phyloP scores from a whole-genome alignment of 2,113 vertebrate genomes.

The Festucalex cinctus region DNA sequence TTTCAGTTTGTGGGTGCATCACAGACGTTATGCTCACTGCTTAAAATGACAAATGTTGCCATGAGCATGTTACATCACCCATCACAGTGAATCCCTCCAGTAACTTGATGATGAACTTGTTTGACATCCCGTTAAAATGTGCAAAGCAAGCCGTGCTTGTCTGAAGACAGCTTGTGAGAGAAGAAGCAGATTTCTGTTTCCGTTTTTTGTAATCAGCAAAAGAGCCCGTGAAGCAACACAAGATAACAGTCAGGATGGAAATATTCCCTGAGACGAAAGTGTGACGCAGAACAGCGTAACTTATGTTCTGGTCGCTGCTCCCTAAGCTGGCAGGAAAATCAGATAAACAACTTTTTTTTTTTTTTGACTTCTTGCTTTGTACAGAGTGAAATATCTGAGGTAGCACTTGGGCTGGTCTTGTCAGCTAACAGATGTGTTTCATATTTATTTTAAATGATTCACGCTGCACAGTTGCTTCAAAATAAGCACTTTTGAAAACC shows the following conservation, averaged over 20 bases:
- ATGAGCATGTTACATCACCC: background rate
- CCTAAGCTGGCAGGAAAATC: background rate
- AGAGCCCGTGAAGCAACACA: background rate
- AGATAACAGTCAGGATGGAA: slow-evolving; percentile 1
- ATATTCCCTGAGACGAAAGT: background rate
- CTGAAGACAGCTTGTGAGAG: background rate
- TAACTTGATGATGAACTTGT: background rate
- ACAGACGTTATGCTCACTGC: background rate
- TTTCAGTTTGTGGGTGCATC: background rate
- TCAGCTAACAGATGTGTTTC: background rate
- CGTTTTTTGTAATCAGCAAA: background rate
- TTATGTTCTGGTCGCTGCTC: background rate
- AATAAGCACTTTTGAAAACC: background rate
- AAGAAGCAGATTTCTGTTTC: background rate
- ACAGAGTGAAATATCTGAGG: background rate
- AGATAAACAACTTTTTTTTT: background rate
- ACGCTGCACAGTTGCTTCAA: background rate
- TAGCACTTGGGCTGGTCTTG: background rate
- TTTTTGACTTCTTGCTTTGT: background rate
- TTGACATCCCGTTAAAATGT: background rate
- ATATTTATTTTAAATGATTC: background rate
- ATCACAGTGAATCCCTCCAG: background rate
- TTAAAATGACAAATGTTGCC: background rate
- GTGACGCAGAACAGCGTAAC: background rate
- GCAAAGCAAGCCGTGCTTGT: background rate